Evolutionary conservation across 2,797 vertebrate species (phyloP), one percentile per base, ranked within the genome.

Genomic region (Phrynocephalus guinanensis): DNA sequence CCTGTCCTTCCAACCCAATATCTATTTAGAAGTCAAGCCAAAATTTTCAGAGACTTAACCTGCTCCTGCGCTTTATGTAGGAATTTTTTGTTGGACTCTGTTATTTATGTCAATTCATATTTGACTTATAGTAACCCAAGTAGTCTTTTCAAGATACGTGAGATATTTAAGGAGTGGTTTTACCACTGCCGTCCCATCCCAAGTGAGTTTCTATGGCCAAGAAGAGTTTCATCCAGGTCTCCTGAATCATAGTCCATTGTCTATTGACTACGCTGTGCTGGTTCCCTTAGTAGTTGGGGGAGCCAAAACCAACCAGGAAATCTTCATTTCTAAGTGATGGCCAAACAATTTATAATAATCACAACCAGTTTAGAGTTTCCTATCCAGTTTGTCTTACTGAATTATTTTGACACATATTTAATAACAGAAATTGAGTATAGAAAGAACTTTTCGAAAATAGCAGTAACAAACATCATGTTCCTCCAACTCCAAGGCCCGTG

Each of bases 331-430:
- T 70, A 11, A 24, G 20, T 68, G 70, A 78, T 18, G 33, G 80
- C 52, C 70, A 44, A 26, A 13, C 30, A 33, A 50, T 81, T 50
- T 66, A 16, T 18, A 50, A 16, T 18, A 50, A 86, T 81, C 63
- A 63, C 44, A 73, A 6, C 13, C 33, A 72, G 70, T 4, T 44
- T 73, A 6, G 26, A 30, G 60, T n/a, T 48, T 75, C 28, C 73
- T 60, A 73, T 52, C 84, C 78, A n/a, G 66, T 13, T 73, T 67
- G n/a, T 86, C 16, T 67, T 22, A 83, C 71, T 20, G n/a, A 63
- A 68, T 3, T 78, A 24, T 78, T 72, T 73, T 73, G 3, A 48
- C n/a, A 11, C 7, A 13, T 44, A 24, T 5, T 79, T 66, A 85
- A 71, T n/a, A 72, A n/a, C 26, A 72, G 44, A 48, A n/a, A n/a